Evolutionary conservation across 1,140 invertebrate species (phyloP).

Genomic region (Diachasma alloeum): DNA sequence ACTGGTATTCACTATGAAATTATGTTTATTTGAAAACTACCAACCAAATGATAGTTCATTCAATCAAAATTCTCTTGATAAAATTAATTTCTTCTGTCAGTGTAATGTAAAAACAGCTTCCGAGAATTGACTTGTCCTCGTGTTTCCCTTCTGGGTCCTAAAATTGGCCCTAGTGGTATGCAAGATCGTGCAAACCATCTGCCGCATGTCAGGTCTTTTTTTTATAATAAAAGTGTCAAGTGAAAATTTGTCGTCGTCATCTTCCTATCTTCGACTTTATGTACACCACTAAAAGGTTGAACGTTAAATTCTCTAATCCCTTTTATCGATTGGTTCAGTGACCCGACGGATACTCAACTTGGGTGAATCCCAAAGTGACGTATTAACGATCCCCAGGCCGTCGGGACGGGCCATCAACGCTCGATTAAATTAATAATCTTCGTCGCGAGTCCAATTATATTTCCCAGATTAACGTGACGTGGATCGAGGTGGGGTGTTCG

Average conservation of each 20-base stretch:
- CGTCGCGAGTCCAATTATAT: not conserved
- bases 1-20: too few species aligned
- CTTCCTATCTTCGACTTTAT: not conserved
- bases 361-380: not conserved
- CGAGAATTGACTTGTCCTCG: not conserved
- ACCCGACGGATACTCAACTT: not conserved
- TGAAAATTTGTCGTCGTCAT: not conserved
- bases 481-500: not conserved
- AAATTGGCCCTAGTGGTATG: too few species aligned
- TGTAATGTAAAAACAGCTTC: not conserved
- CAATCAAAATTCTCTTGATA: too few species aligned
- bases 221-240: not conserved
- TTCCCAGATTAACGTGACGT: not conserved
- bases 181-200: too few species aligned
- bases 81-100: too few species aligned
- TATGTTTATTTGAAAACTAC: too few species aligned
- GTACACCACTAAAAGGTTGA: not conserved
- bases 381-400: not conserved
- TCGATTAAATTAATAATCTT: constrained; percentile 14
- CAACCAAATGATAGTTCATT: too few species aligned
- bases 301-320: not conserved
- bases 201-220: not conserved
- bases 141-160: too few species aligned
- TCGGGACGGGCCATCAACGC: not conserved
- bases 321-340: constrained; percentile 2